phyloP scores from a whole-genome alignment of 2,113 vertebrate species.

The Labrus mixtus region DNA sequence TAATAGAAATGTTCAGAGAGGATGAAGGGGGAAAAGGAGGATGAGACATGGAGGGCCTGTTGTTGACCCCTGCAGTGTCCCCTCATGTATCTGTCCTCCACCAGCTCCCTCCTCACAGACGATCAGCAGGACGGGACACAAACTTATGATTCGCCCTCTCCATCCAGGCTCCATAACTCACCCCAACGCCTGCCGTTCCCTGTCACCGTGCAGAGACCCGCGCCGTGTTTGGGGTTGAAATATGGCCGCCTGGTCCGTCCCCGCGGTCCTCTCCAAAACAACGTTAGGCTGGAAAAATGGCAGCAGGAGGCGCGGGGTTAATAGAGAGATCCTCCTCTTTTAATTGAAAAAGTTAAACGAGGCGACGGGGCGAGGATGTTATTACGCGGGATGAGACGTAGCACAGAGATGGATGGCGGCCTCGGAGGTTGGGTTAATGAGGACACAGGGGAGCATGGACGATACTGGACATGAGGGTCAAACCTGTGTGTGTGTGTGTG shows the following conservation, averaged over 20 bases:
- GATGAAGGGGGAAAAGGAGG: background rate
- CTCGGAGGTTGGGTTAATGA: constrained; percentile 72
- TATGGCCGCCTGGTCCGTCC: constrained; percentile 46
- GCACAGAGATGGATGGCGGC: constrained; percentile 64
- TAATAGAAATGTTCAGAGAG: background rate
- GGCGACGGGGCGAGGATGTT: constrained; percentile 59
- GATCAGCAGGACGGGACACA: constrained; percentile 36
- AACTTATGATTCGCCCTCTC: constrained; percentile 64
- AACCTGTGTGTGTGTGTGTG: constrained; percentile 15
- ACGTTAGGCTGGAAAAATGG: constrained; percentile 64
- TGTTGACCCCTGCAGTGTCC: constrained; percentile 35
- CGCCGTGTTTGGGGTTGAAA: constrained; percentile 34
- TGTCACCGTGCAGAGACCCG: constrained; percentile 44
- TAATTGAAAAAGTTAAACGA: constrained; percentile 80
- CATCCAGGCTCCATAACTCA: constrained; percentile 66
- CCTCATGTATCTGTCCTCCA: constrained; percentile 35
- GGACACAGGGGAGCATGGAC: constrained; percentile 57
- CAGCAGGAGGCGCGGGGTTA: constrained; percentile 65
- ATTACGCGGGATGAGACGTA: constrained; percentile 58
- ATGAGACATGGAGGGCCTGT: constrained; percentile 3
- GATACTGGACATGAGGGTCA: constrained; percentile 57
- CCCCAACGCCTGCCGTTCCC: constrained; percentile 14
- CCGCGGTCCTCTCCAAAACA: constrained; percentile 66
- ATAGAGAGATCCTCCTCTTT: constrained; percentile 75
- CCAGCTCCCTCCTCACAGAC: constrained; percentile 22